Percentiles rank a stretch among this genome's conserved stretches.
Evolutionary conservation across 1,140 invertebrate genomes (phyloP).

Genomic region (Nebria ingens): DNA sequence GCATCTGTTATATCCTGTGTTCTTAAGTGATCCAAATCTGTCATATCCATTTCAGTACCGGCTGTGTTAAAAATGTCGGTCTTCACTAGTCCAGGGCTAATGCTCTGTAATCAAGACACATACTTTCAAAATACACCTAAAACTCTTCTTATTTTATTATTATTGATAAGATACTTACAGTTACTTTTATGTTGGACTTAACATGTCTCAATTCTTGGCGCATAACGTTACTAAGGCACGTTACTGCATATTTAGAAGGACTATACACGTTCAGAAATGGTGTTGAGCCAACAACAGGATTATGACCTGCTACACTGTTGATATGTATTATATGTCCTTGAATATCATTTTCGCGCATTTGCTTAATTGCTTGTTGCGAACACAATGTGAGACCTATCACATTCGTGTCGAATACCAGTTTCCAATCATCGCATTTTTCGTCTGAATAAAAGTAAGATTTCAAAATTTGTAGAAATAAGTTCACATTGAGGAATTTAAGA

Average conservation of each 20-base stretch:
- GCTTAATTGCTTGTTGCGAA: constrained; percentile 40
- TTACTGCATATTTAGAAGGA: constrained; percentile 40
- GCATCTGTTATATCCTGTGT: not conserved
- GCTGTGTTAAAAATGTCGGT: not conserved
- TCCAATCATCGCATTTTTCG: constrained; percentile 9
- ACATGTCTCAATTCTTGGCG: constrained; percentile 34
- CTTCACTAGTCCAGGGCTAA: not conserved
- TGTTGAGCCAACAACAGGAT: constrained; percentile 20
- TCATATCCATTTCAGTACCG: not conserved
- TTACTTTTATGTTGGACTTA: not conserved
- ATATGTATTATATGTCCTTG: constrained; percentile 16
- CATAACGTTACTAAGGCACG: constrained; percentile 37
- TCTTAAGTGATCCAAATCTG: not conserved
- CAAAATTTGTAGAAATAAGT: no score
- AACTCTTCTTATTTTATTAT: not conserved
- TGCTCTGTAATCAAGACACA: no score
- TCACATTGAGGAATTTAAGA: no score
- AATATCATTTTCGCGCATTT: constrained; percentile 14
- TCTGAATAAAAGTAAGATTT: no score
- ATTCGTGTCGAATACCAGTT: not conserved
- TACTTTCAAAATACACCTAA: no score
- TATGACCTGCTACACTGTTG: constrained; percentile 27
- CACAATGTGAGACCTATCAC: constrained; percentile 38
- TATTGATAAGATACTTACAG: not conserved
- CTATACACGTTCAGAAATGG: constrained; percentile 33